phyloP scores from a whole-genome alignment of 2,113 vertebrate species.

The Pungitius pungitius region DNA sequence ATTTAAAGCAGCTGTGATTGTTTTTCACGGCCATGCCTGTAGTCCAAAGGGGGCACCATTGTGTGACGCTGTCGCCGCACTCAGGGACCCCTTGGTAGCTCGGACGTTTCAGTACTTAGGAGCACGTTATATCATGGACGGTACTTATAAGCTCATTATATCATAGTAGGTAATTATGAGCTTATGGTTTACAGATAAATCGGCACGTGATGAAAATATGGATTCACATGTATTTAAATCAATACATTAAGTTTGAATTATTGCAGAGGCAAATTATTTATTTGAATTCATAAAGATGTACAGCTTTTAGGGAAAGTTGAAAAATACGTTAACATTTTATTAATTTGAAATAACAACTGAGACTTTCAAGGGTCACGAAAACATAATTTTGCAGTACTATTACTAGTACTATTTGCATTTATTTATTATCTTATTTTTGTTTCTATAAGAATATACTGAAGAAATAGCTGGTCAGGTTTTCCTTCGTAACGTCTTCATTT shows the following conservation, averaged over 20 bases:
- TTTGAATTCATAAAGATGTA: neutral
- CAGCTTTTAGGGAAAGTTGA: neutral
- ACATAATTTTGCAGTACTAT: neutral
- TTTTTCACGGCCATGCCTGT: constrained; percentile 58
- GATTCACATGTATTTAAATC: neutral
- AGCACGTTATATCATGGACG: neutral
- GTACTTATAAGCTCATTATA: neutral
- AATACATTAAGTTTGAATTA: neutral
- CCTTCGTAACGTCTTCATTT: constrained; percentile 14
- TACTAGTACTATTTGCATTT: neutral
- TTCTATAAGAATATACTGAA: too few species aligned
- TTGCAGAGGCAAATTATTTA: neutral
- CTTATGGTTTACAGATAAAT: neutral
- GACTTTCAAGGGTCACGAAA: neutral
- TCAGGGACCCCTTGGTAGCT: constrained; percentile 3
- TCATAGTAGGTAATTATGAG: neutral
- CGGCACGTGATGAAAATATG: neutral
- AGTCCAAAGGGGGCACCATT: constrained; percentile 40
- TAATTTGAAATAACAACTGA: neutral
- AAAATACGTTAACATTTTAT: neutral
- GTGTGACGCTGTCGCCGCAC: constrained; percentile 46
- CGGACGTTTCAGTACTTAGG: neutral
- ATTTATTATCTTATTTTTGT: too few species aligned
- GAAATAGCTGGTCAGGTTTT: too few species aligned
- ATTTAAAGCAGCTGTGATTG: constrained; percentile 12